Evolutionary conservation across 23 tunicate species (phyloP).

Genomic region (Ciona savignyi): DNA sequence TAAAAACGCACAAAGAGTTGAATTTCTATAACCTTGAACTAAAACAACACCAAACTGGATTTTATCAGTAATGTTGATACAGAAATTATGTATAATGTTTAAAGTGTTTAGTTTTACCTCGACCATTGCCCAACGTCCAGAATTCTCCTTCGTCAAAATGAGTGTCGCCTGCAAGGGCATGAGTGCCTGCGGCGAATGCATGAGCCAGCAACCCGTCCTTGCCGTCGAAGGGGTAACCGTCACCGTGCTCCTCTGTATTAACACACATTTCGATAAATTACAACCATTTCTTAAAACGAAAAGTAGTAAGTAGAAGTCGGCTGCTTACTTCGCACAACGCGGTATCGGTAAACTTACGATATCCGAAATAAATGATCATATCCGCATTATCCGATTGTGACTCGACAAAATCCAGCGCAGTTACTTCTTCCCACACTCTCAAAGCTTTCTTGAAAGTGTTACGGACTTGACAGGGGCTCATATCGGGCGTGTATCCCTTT

Average conservation of each 20-base stretch:
- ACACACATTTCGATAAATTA: too few relatives aligned
- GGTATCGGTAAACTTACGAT: conserved; percentile 52
- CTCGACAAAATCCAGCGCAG: conserved; percentile 67
- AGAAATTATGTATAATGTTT: background rate
- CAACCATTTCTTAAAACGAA: too few relatives aligned
- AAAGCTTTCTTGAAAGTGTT: conserved; percentile 77
- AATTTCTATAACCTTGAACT: background rate
- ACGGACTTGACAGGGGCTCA: conserved; percentile 70
- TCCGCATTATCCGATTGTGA: conserved; percentile 36
- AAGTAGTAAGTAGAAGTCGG: background rate
- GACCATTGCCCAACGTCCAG: conserved; percentile 94
- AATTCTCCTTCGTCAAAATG: conserved; percentile 98
- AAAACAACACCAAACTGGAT: background rate
- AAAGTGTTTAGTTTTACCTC: conserved; percentile 26
- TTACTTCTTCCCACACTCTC: conserved; percentile 88
- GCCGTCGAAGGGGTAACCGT: conserved; percentile 87
- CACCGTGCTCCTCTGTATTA: conserved; percentile 86
- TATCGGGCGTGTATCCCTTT: conserved; percentile 76
- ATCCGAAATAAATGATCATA: conserved; percentile 85
- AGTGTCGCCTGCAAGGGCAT: conserved; percentile 64
- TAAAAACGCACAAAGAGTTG: conserved; percentile 6
- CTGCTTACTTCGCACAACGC: background rate
- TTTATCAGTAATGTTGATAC: background rate
- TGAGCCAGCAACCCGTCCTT: conserved; percentile 88
- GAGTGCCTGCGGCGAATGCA: conserved; percentile 73